Conservation (phyloP, 2,797 vertebrate genomes). For the Phoxinus dragarum region DNA sequence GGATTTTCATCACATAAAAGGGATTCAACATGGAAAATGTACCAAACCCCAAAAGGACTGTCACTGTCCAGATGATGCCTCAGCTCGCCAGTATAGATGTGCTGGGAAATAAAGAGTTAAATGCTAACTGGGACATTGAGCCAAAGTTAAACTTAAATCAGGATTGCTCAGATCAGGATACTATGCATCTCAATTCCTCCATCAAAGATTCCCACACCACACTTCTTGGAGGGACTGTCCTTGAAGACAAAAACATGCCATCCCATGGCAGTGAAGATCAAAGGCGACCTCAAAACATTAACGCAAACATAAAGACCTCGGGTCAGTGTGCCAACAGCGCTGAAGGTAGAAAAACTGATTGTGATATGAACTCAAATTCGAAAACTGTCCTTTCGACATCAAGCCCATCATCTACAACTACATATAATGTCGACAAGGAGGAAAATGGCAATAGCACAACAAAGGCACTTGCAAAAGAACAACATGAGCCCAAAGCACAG, state of each 20-base stretch:
- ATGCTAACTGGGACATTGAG: slow-evolving; percentile 73
- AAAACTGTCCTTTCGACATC: slow-evolving; percentile 59
- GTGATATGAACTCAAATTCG: slow-evolving; percentile 73
- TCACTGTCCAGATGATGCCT: slow-evolving; percentile 82
- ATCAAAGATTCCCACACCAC: slow-evolving; percentile 45
- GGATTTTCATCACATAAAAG: slow-evolving; percentile 56
- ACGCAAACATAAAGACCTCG: slow-evolving; percentile 58
- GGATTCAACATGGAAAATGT: slow-evolving; percentile 88
- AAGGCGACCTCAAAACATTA: slow-evolving; percentile 64
- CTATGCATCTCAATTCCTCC: slow-evolving; percentile 64
- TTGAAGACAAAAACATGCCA: slow-evolving; percentile 63
- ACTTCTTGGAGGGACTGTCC: slow-evolving; percentile 48
- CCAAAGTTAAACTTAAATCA: slow-evolving; percentile 71
- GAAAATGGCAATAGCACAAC: slow-evolving; percentile 66
- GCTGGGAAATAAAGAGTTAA: slow-evolving; percentile 74
- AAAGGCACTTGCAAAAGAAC: slow-evolving; percentile 57
- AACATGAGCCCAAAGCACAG: slow-evolving; percentile 47
- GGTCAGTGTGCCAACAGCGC: slow-evolving; percentile 57
- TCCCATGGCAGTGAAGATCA: slow-evolving; percentile 63
- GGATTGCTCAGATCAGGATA: slow-evolving; percentile 73
- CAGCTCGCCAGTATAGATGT: slow-evolving; percentile 76
- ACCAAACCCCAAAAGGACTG: slow-evolving; percentile 86
- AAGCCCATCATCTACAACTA: slow-evolving; percentile 57
- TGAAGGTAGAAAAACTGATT: slow-evolving; percentile 64
- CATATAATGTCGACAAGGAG: slow-evolving; percentile 59